Evolutionary conservation across 2,888 invertebrate genomes (phyloP).

Genomic region (Steinernema carpocapsae): DNA sequence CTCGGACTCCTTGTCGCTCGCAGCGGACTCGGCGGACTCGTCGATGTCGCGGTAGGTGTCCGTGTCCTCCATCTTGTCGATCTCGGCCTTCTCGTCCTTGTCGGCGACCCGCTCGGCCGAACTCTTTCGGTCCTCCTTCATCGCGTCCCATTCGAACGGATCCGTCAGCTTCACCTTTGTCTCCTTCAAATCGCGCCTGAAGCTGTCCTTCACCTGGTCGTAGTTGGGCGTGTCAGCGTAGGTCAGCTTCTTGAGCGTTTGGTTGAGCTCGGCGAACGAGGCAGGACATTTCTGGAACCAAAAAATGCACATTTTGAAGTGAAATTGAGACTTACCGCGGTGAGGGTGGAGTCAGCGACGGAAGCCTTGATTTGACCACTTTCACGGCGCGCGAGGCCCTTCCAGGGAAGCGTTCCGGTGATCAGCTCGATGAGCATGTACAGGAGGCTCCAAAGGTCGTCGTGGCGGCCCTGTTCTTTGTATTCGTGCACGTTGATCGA

Average conservation of each 20-base stretch:
- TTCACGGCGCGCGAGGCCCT: constrained; percentile 56
- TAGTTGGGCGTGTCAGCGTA: constrained; percentile 57
- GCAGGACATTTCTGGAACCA: constrained; percentile 49
- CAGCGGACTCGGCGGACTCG: constrained; percentile 49
- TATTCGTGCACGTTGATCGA: constrained; percentile 98
- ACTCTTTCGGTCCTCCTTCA: constrained; percentile 30
- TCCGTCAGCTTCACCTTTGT: constrained; percentile 41
- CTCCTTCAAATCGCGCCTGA: constrained; percentile 37
- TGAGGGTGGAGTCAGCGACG: constrained; percentile 48
- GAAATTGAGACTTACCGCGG: constrained; percentile 41
- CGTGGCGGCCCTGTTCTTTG: constrained; percentile 96
- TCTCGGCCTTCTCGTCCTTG: constrained; percentile 51
- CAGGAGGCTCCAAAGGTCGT: constrained; percentile 82
- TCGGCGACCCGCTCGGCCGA: constrained; percentile 21
- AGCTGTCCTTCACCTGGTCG: constrained; percentile 43
- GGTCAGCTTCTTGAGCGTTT: constrained; percentile 48
- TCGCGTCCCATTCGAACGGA: constrained; percentile 60
- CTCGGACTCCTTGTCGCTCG: constrained; percentile 44
- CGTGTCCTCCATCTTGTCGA: constrained; percentile 47
- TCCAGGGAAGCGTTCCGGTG: constrained; percentile 61
- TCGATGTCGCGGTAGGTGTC: constrained; percentile 40
- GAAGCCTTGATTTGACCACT: constrained; percentile 52
- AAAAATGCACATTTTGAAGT: not conserved
- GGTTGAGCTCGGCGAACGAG: constrained; percentile 51
- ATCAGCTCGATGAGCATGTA: constrained; percentile 58